A percentile compares a stretch with the other conserved stretches of the same genome.
Conservation (phyloP, 2,113 vertebrate genomes). For the Tyto alba region DNA sequence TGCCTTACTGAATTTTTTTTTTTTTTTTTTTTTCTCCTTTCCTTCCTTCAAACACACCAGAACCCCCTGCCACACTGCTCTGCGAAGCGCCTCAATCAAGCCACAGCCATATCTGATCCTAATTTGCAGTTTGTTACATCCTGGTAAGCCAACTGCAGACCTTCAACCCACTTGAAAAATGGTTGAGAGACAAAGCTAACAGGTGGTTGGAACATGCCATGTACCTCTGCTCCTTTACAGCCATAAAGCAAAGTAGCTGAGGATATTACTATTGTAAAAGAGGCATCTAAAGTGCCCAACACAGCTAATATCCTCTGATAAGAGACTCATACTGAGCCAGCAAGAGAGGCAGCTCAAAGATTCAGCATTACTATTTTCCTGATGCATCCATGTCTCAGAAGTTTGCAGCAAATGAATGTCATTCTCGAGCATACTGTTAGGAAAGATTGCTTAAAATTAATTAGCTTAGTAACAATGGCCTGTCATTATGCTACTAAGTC, state of each 20-base stretch:
- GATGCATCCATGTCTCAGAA: neutral
- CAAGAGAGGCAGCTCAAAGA: neutral
- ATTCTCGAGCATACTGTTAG: constrained; percentile 35
- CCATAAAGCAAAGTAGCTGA: neutral
- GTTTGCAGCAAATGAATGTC: constrained; percentile 12
- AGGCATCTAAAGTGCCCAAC: neutral
- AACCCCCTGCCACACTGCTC: neutral
- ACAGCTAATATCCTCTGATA: neutral
- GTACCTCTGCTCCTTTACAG: neutral
- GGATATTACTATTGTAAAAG: neutral
- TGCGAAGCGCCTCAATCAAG: neutral
- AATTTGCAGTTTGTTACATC: neutral
- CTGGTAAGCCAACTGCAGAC: neutral
- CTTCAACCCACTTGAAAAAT: neutral
- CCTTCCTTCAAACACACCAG: neutral
- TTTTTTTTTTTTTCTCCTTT: neutral
- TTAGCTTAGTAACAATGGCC: constrained; percentile 58
- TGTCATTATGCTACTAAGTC: constrained; percentile 57
- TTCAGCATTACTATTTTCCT: neutral
- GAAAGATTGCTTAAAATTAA: constrained; percentile 59
- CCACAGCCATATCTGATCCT: neutral
- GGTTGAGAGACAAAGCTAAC: neutral
- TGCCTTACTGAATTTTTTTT: neutral
- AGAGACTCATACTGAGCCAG: neutral
- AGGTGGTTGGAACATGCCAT: accelerated